Percentiles rank a stretch among this genome's conserved stretches.
Evolutionary conservation across 92 coral and sea anemone genomes (phyloP).

Genomic region (Zoanthus gigantus): DNA sequence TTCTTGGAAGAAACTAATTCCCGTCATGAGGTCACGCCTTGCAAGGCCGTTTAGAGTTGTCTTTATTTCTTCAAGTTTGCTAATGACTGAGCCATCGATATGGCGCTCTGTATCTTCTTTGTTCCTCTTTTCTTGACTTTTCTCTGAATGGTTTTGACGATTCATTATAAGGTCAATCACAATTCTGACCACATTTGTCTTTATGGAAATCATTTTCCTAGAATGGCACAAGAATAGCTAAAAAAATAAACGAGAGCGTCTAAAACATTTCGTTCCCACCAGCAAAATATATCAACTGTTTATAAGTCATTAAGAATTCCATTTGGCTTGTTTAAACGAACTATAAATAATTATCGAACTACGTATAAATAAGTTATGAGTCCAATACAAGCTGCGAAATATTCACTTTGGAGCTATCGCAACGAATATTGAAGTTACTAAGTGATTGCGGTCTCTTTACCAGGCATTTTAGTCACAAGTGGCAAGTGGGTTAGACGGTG

Average conservation of each 20-base stretch:
- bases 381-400: constrained; percentile 16
- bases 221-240: background rate
- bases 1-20: constrained; percentile 9
- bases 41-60: constrained; percentile 13
- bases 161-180: background rate
- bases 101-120: background rate
- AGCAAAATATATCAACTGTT: background rate
- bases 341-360: constrained; percentile 15
- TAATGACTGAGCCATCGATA: background rate
- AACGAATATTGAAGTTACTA: constrained; percentile 14
- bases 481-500: background rate
- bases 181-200: background rate
- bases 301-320: background rate
- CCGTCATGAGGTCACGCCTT: constrained; percentile 21
- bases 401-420: background rate
- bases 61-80: constrained; percentile 2
- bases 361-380: constrained; percentile 35
- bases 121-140: background rate
- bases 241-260: background rate
- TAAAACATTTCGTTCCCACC: background rate
- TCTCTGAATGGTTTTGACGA: background rate
- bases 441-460: background rate
- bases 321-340: background rate
- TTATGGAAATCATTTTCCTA: background rate
- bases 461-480: background rate